phyloP scores from a whole-genome alignment of 1,140 invertebrate genomes.

The Lepidurus couesii region DNA sequence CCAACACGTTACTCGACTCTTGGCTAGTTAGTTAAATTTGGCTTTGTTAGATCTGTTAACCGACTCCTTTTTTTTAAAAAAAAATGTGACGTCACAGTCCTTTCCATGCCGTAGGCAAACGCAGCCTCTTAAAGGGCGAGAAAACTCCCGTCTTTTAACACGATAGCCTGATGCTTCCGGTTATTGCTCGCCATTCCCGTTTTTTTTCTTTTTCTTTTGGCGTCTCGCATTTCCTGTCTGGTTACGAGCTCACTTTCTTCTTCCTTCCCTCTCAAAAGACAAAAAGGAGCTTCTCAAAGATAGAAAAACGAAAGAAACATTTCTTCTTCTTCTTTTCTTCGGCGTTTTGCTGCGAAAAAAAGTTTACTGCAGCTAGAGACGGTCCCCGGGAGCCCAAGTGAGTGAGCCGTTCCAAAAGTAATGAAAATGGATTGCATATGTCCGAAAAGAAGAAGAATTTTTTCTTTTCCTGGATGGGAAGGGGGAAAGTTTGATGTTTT shows the following conservation, averaged over 20 bases:
- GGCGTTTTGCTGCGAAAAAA: neutral
- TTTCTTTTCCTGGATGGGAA: neutral
- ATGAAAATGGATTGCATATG: constrained; percentile 19
- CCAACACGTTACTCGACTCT: too few species aligned
- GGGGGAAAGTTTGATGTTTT: neutral
- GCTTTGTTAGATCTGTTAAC: too few species aligned
- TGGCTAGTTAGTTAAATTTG: too few species aligned
- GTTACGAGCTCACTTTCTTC: constrained; percentile 19
- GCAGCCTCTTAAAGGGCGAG: neutral
- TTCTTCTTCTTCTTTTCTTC: neutral
- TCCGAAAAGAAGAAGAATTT: neutral
- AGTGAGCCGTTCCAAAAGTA: neutral
- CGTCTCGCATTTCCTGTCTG: constrained; percentile 9
- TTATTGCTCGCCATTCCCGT: constrained; percentile 12
- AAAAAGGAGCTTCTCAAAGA: neutral
- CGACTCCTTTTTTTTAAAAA: too few species aligned
- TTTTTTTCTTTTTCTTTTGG: neutral
- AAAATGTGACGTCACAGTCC: too few species aligned
- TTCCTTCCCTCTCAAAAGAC: neutral
- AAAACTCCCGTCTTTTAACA: constrained; percentile 7
- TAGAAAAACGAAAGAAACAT: neutral
- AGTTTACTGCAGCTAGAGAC: neutral
- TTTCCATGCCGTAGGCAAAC: too few species aligned
- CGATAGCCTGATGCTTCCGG: constrained; percentile 17
- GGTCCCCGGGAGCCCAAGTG: neutral